A percentile compares a stretch with the other conserved stretches of the same genome.
Evolutionary conservation across 1,140 invertebrate genomes (phyloP).

Genomic region (Cydia pomonella): DNA sequence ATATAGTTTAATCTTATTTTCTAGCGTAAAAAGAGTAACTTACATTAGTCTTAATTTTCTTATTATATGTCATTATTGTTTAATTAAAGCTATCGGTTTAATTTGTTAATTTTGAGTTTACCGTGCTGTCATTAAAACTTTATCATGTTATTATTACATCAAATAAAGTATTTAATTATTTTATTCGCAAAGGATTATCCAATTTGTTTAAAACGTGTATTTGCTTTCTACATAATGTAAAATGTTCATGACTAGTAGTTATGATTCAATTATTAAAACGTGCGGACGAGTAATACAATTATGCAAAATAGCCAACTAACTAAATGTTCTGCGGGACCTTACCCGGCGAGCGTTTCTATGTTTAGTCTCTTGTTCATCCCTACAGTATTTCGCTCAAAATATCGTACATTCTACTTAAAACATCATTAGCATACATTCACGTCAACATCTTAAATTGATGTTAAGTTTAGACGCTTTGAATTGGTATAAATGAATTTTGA

Average conservation of each 20-base stretch:
- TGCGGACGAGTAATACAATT: constrained; percentile 32
- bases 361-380: constrained; percentile 21
- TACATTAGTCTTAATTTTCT: too few relatives aligned
- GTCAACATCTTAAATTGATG: constrained; percentile 25
- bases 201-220: not conserved
- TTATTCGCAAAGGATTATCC: not conserved
- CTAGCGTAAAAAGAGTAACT: too few relatives aligned
- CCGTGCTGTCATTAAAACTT: too few relatives aligned
- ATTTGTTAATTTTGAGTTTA: too few relatives aligned
- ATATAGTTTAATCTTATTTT: too few relatives aligned
- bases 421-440: constrained; percentile 21
- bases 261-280: constrained; percentile 32
- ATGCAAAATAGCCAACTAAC: constrained; percentile 28
- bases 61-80: too few relatives aligned
- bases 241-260: constrained; percentile 31
- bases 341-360: constrained; percentile 8
- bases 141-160: too few relatives aligned
- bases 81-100: too few relatives aligned
- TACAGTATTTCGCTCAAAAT: constrained; percentile 15
- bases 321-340: constrained; percentile 22
- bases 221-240: not conserved
- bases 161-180: not conserved
- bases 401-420: constrained; percentile 16
- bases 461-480: not conserved
- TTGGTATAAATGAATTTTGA: constrained; percentile 7